These are phyloP conservation scores for Graptemys geographica DNA, from an alignment of 2,797 vertebrate species.

Conservation along the genomic window DNA sequence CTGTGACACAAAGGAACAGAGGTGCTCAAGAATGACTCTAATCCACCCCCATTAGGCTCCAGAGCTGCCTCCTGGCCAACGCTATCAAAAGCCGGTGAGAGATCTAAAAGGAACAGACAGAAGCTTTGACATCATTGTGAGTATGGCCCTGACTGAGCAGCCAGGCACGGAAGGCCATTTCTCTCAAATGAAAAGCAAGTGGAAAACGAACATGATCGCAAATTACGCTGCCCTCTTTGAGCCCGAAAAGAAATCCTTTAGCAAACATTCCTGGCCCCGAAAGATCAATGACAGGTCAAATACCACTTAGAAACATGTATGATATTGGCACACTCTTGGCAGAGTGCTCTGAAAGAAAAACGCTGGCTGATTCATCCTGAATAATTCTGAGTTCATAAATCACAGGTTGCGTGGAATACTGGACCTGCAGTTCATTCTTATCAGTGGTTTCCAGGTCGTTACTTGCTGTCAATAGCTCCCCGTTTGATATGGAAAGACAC, in stretches of 20 bases:
- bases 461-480: constrained; percentile 35
- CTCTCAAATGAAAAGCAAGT: constrained; percentile 44
- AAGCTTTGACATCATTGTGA: background rate
- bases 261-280: constrained; percentile 38
- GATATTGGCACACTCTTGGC: constrained; percentile 57
- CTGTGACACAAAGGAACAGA: background rate
- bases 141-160: accelerated
- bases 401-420: background rate
- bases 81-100: background rate
- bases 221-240: background rate
- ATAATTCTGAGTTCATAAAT: constrained; percentile 57
- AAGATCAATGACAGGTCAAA: constrained; percentile 72
- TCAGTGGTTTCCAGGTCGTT: constrained; percentile 49
- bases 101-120: background rate
- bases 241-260: constrained; percentile 59
- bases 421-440: constrained; percentile 57
- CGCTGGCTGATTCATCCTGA: background rate
- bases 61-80: background rate
- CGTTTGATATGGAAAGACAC: constrained; percentile 8
- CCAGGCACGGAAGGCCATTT: background rate
- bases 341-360: background rate
- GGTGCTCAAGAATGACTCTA: background rate
- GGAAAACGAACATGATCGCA: constrained; percentile 12
- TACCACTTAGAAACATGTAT: constrained; percentile 28
- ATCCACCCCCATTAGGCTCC: background rate